These are phyloP conservation scores for Premnoplex brunnescens DNA, from an alignment of 2,797 vertebrate genomes.

Conservation along the genomic window DNA sequence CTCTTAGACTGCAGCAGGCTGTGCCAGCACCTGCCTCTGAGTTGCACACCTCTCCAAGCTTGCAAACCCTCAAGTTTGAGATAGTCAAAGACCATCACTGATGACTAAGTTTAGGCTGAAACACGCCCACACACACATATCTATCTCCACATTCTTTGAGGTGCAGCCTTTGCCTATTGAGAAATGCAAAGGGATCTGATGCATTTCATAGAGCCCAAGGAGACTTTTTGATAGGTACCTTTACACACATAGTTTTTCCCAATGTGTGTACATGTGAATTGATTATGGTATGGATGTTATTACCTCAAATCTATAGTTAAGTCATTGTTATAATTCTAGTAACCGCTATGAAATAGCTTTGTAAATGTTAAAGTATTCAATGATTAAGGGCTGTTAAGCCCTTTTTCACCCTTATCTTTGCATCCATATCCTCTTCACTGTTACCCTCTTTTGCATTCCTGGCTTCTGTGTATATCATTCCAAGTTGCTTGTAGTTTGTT, in stretches of 20 bases:
- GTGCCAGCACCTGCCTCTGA: not conserved
- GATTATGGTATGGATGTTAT: not conserved
- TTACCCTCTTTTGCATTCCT: not conserved
- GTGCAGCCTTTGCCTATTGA: not conserved
- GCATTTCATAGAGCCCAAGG: not conserved
- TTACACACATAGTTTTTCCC: not conserved
- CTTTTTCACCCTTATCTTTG: not conserved
- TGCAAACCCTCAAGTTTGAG: not conserved
- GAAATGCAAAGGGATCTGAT: not conserved
- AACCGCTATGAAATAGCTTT: not conserved
- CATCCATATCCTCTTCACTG: not conserved
- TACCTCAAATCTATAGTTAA: not conserved
- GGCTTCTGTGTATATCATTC: not conserved
- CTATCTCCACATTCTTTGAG: fast-evolving
- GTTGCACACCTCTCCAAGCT: not conserved
- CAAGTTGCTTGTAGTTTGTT: not conserved
- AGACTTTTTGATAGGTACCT: not conserved
- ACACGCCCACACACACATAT: not conserved
- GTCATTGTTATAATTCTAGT: not conserved
- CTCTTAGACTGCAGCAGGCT: too few species aligned
- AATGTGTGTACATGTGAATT: not conserved
- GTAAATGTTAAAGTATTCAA: not conserved
- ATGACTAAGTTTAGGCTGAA: not conserved
- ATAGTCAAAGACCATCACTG: not conserved
- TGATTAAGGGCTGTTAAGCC: not conserved